These are phyloP conservation scores for Pachyrhynchus sulphureomaculatus DNA, from an alignment of 1,140 invertebrate species.

Conservation along the genomic window DNA sequence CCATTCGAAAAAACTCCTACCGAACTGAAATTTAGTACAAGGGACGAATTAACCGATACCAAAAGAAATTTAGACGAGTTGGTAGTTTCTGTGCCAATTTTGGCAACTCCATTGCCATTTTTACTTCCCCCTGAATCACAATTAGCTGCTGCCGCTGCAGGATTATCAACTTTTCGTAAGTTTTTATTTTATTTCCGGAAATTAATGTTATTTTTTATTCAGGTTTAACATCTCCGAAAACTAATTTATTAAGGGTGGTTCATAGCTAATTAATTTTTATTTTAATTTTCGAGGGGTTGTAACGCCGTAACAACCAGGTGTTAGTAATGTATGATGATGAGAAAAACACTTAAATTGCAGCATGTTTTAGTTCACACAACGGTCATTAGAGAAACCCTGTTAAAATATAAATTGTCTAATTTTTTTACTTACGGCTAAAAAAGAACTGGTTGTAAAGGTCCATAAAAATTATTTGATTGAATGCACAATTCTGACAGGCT, in stretches of 20 bases:
- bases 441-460: no score
- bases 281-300: background rate
- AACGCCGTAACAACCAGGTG: background rate
- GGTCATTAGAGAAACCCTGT: no score
- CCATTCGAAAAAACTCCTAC: no score
- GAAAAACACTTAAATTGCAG: background rate
- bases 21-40: no score
- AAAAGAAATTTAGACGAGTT: constrained; percentile 27
- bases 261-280: constrained; percentile 1
- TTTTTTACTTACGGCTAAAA: no score
- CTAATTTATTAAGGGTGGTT: background rate
- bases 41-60: no score
- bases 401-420: no score
- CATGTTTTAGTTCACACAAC: background rate
- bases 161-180: constrained; percentile 65
- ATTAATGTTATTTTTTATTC: background rate
- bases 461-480: no score
- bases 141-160: constrained; percentile 56
- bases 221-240: no score
- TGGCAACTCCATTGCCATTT: constrained; percentile 46
- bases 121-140: constrained; percentile 51
- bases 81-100: constrained; percentile 44
- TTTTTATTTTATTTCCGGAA: constrained; percentile 30
- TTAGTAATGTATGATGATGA: background rate
- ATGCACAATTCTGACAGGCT: no score